Evolutionary conservation across 2,888 invertebrate genomes (phyloP), one percentile per base, ranked within the genome.

Genomic region (Plemyria rubiginata): DNA sequence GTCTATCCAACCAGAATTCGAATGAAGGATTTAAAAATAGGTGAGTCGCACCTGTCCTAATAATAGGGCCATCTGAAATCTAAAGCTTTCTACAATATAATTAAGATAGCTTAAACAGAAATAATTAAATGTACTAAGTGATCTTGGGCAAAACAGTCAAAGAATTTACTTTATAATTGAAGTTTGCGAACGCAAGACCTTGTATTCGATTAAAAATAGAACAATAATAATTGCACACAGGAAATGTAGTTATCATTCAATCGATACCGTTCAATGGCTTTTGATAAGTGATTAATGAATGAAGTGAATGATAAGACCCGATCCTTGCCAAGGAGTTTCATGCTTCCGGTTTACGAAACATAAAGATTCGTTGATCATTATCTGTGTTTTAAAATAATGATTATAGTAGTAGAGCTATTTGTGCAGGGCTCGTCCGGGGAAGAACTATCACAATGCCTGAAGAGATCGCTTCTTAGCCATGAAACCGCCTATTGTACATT

Each of bases 211-310:
- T 77, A 65, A 72, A 65, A 75, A 73, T 72, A 66, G 71, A 67
- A 76, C 70, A 71, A 71, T 72, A 67, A 76, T 68, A 71, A 71
- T 72, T 67, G 66, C 67, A 67, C 65, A 67, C 75, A 79, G 81
- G 81, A 81, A 77, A 75, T 66, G 55, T 60, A 70, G 54, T 70
- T 69, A 74, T 70, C 73, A 71, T 62, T 68, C 63, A 60, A 69
- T 66, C 57, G 54, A 73, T 75, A 76, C 75, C 73, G 73, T 73
- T 74, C 70, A 72, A 66, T 70, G 52, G 67, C 71, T 71, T 75
- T 75, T 71, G 61, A 76, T 76, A 75, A 76, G 66, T 73, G 66
- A 60, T 63, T 72, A 65, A 72, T 55, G 49, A 54, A 40, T 63
- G 57, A n/a, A 49, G 48, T 57, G 54, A 60, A 49, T 40, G 54